These are phyloP conservation scores for Lithobates sylvaticus DNA, from an alignment of 2,797 vertebrate species.

Conservation along the genomic window DNA sequence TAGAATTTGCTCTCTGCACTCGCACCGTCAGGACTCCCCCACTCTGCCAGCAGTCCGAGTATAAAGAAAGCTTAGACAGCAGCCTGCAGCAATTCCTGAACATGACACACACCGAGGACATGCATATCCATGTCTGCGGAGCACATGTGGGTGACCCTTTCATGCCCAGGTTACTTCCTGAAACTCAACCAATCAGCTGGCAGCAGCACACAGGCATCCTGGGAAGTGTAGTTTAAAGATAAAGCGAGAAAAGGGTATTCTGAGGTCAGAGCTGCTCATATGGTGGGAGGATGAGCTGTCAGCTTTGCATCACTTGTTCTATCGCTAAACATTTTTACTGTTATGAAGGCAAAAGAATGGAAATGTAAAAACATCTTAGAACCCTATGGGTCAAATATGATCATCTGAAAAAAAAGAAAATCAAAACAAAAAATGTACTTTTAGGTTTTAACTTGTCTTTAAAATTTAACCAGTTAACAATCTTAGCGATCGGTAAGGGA, in stretches of 20 bases:
- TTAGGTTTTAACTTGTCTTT: no score
- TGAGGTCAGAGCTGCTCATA: neutral
- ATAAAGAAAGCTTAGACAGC: neutral
- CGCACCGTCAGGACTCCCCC: neutral
- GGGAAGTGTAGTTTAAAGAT: slow-evolving; percentile 39
- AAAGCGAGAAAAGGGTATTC: neutral
- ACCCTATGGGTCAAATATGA: no score
- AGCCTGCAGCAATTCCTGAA: slow-evolving; percentile 13
- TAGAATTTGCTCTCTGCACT: neutral
- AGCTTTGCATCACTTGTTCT: no score
- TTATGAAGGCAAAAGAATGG: no score
- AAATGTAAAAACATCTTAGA: no score
- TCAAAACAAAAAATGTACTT: no score
- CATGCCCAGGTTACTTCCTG: slow-evolving; percentile 3
- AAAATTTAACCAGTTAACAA: no score
- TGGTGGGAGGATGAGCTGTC: no score
- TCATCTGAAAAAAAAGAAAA: no score
- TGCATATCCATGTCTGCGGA: neutral
- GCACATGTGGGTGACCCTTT: neutral
- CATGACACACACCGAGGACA: slow-evolving; percentile 5
- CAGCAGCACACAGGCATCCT: neutral
- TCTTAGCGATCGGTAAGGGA: no score
- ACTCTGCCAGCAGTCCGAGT: neutral
- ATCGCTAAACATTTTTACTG: no score
- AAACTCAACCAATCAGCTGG: slow-evolving; percentile 17